Percentiles rank a stretch among this genome's conserved stretches.
Evolutionary conservation across 2,113 vertebrate species (phyloP).

Genomic region (Narcine bancroftii): DNA sequence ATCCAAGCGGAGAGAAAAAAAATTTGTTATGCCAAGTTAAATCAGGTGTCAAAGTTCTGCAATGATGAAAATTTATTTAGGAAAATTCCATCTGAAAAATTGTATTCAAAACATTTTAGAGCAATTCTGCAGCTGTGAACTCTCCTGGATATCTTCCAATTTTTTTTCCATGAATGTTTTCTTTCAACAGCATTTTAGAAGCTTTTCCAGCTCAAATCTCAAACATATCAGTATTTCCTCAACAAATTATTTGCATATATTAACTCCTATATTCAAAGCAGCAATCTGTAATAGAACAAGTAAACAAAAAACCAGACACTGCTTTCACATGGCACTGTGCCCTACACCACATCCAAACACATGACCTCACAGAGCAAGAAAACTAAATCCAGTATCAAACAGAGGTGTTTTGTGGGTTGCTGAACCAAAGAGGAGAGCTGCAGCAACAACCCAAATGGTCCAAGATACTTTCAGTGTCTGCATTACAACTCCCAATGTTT

Average conservation of each 20-base stretch:
- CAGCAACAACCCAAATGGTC: not conserved
- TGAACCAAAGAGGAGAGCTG: slow-evolving; percentile 1
- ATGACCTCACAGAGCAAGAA: slow-evolving; percentile 9
- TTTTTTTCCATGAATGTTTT: not conserved
- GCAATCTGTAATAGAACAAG: not conserved
- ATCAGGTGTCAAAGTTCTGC: not conserved
- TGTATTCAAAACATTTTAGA: not conserved
- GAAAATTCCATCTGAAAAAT: not conserved
- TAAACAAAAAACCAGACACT: slow-evolving; percentile 31
- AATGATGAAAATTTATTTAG: not conserved
- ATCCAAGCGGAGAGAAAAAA: not conserved
- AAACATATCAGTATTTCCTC: not conserved
- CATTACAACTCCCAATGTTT: slow-evolving; percentile 8
- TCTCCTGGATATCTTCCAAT: slow-evolving; percentile 20
- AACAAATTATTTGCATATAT: not conserved
- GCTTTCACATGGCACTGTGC: not conserved
- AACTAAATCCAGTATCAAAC: slow-evolving; percentile 26
- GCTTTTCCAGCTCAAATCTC: not conserved
- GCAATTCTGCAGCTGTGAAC: not conserved
- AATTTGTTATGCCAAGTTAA: not conserved
- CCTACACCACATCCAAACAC: slow-evolving; percentile 25
- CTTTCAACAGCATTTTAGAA: not conserved
- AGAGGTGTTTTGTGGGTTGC: slow-evolving; percentile 23
- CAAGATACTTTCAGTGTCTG: slow-evolving; percentile 20
- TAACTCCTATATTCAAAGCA: not conserved